Conservation (phyloP, 2,113 vertebrate genomes). For the Dasyprocta punctata region DNA sequence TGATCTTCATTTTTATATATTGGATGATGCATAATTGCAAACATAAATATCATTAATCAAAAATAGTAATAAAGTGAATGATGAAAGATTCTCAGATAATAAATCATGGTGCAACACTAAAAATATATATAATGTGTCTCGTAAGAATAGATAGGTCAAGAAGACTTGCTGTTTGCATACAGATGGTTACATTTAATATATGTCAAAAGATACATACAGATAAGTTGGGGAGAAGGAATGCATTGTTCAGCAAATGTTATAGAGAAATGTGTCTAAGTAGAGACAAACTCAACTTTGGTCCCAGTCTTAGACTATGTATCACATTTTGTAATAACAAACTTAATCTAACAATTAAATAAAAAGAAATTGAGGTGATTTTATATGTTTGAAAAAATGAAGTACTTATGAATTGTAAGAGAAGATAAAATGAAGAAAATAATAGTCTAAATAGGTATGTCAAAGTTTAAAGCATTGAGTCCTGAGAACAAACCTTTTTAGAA, state of each 20-base stretch:
- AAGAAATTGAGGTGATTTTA: neutral
- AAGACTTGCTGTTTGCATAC: neutral
- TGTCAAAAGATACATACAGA: neutral
- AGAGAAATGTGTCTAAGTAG: neutral
- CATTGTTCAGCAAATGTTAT: neutral
- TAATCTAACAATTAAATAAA: slow-evolving; percentile 14
- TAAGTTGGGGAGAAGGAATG: neutral
- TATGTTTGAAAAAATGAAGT: neutral
- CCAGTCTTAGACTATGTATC: neutral
- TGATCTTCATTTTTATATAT: neutral
- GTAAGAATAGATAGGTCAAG: neutral
- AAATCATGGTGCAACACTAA: neutral
- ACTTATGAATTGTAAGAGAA: slow-evolving; percentile 41
- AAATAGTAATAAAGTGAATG: slow-evolving; percentile 13
- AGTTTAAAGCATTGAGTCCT: slow-evolving; percentile 8
- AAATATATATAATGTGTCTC: neutral
- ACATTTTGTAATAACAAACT: neutral
- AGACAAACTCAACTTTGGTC: neutral
- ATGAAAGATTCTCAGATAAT: neutral
- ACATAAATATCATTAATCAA: slow-evolving; percentile 2
- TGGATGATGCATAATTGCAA: neutral
- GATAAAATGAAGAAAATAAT: neutral
- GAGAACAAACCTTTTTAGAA: neutral
- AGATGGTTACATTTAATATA: neutral
- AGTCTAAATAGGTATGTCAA: slow-evolving; percentile 11